Conservation (phyloP, 2,888 invertebrate genomes). For the Lacanobia oleracea region DNA sequence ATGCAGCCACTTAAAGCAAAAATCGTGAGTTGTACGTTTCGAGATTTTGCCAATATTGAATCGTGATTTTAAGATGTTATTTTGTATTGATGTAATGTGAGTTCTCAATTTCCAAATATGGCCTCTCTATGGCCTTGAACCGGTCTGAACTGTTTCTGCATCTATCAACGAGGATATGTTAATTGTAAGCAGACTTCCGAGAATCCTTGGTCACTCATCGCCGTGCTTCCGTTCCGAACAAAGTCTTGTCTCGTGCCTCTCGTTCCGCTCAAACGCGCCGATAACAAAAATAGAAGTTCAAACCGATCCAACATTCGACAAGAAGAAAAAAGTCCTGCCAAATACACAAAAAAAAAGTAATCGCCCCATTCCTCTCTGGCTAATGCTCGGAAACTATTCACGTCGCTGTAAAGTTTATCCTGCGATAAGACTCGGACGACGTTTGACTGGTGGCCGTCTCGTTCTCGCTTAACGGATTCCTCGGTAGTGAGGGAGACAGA, state of each 20-base stretch:
- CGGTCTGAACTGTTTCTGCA: constrained; percentile 63
- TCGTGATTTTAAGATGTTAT: constrained; percentile 33
- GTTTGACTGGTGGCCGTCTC: constrained; percentile 79
- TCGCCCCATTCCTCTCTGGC: constrained; percentile 86
- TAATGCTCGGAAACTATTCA: constrained; percentile 87
- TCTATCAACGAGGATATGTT: constrained; percentile 65
- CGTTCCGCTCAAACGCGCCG: constrained; percentile 74
- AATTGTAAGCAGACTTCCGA: constrained; percentile 75
- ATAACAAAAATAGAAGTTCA: constrained; percentile 84
- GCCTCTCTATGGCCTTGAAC: constrained; percentile 69
- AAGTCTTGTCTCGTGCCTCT: constrained; percentile 71
- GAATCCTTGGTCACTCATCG: constrained; percentile 76
- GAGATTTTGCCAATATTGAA: constrained; percentile 51
- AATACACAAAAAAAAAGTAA: constrained; percentile 87
- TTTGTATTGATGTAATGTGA: constrained; percentile 25
- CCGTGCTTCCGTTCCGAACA: constrained; percentile 74
- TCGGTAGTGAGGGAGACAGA: constrained; percentile 84
- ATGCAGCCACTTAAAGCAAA: constrained; percentile 67
- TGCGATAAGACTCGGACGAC: constrained; percentile 85
- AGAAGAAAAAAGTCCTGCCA: constrained; percentile 86
- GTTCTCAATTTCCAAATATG: constrained; percentile 23
- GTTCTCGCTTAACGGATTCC: constrained; percentile 74
- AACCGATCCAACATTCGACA: constrained; percentile 77
- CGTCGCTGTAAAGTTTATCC: constrained; percentile 87
- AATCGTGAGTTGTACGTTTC: constrained; percentile 52